A percentile compares a stretch with the other conserved stretches of the same genome.
phyloP scores from a whole-genome alignment of 2,888 invertebrate genomes.

The Xanthia icteritia region DNA sequence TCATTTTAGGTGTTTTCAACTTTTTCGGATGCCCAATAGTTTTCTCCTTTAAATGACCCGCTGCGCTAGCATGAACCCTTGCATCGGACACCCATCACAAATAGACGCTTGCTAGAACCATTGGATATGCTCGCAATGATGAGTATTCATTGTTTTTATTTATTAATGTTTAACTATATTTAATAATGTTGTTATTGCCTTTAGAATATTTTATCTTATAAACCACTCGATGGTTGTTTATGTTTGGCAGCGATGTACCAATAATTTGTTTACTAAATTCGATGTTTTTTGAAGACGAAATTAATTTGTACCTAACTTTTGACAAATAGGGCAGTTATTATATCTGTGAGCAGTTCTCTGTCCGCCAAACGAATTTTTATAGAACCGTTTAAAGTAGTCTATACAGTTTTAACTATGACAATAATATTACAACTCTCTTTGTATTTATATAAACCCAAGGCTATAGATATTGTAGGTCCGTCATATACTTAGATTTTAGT shows the following conservation, averaged over 20 bases:
- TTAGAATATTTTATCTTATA: slow-evolving; percentile 64
- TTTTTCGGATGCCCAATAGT: slow-evolving; percentile 91
- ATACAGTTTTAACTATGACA: slow-evolving; percentile 60
- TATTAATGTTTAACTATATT: slow-evolving; percentile 73
- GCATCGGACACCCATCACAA: slow-evolving; percentile 81
- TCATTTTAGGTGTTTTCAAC: slow-evolving; percentile 91
- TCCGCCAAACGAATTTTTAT: slow-evolving; percentile 43
- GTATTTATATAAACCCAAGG: slow-evolving; percentile 41
- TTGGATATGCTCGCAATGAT: slow-evolving; percentile 90
- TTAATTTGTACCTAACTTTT: slow-evolving; percentile 41
- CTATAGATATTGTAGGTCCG: slow-evolving; percentile 56
- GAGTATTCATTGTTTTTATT: slow-evolving; percentile 89
- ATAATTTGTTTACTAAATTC: slow-evolving; percentile 33
- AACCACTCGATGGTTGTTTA: slow-evolving; percentile 53
- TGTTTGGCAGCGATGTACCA: slow-evolving; percentile 49
- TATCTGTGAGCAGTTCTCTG: slow-evolving; percentile 41
- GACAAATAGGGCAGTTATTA: slow-evolving; percentile 18
- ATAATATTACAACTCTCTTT: slow-evolving; percentile 58
- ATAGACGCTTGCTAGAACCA: slow-evolving; percentile 85
- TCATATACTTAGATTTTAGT: slow-evolving; percentile 54
- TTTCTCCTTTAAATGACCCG: slow-evolving; percentile 90
- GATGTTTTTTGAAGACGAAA: slow-evolving; percentile 33
- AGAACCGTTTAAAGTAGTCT: slow-evolving; percentile 23
- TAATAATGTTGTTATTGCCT: slow-evolving; percentile 72
- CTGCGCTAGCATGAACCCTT: slow-evolving; percentile 84